Evolutionary conservation across 2,797 vertebrate species (phyloP).

Genomic region (Petrocephalus sullivani): DNA sequence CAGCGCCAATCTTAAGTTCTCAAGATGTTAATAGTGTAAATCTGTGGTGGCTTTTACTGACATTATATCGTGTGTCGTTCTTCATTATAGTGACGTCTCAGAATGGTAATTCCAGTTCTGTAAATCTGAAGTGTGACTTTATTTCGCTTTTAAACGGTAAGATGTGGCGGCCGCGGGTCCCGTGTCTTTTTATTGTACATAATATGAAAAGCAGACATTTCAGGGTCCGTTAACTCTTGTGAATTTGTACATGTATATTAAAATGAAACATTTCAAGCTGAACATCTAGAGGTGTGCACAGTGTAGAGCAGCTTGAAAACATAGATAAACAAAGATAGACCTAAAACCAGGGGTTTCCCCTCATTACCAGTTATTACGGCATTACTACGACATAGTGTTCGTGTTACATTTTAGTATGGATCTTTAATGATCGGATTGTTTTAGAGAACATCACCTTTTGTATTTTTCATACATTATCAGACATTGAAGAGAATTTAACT

Average conservation of each 20-base stretch:
- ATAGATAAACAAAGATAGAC: neutral
- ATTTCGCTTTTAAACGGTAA: conserved; percentile 26
- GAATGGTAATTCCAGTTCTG: conserved; percentile 21
- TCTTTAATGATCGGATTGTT: neutral
- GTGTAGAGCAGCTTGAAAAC: neutral
- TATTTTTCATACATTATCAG: conserved; percentile 15
- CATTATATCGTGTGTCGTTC: conserved; percentile 22
- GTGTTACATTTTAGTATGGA: neutral
- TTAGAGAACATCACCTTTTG: conserved; percentile 9
- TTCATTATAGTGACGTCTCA: conserved; percentile 22
- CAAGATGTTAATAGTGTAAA: conserved; percentile 22
- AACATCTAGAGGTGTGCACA: neutral
- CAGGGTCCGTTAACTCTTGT: conserved; percentile 17
- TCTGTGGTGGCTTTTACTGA: conserved; percentile 16
- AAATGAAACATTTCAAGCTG: neutral
- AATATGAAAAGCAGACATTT: conserved; percentile 13
- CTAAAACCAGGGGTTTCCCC: neutral
- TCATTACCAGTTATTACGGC: neutral
- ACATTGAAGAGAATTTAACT: conserved; percentile 11
- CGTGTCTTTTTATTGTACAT: conserved; percentile 16
- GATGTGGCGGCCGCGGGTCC: conserved; percentile 15
- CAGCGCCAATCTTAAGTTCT: neutral
- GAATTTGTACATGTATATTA: conserved; percentile 5
- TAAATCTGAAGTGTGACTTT: conserved; percentile 29
- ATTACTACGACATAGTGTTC: neutral